Evolutionary conservation across 2,113 vertebrate species (phyloP).

Genomic region (Xiphorhynchus elegans): DNA sequence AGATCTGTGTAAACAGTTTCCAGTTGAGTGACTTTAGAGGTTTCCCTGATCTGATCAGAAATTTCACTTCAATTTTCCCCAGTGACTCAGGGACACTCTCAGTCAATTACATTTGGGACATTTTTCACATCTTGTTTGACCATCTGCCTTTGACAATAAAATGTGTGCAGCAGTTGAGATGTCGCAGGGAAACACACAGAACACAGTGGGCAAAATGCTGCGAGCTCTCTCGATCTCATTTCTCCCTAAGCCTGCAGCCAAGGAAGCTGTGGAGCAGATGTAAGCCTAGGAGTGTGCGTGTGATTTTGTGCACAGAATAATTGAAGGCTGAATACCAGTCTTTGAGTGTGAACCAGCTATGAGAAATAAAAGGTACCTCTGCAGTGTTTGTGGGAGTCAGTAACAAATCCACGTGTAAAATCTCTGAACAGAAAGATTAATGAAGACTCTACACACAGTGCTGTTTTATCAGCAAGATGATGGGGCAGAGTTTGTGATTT

Average conservation of each 20-base stretch:
- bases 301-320: background rate
- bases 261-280: background rate
- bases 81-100: background rate
- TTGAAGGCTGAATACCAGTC: background rate
- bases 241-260: background rate
- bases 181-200: background rate
- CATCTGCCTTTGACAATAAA: slow-evolving; percentile 21
- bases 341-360: background rate
- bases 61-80: background rate
- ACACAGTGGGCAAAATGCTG: background rate
- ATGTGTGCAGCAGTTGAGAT: background rate
- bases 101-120: background rate
- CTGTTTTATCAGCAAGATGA: background rate
- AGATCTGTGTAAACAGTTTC: background rate
- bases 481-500: background rate
- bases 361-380: background rate
- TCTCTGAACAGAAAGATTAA: background rate
- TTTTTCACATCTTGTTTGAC: background rate
- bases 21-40: background rate
- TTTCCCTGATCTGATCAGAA: background rate
- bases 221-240: background rate
- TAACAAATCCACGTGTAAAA: background rate
- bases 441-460: background rate
- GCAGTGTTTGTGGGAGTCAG: background rate
- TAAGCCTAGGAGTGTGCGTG: background rate